These are phyloP conservation scores for Rhodeus uyekii DNA, from an alignment of 2,797 vertebrate genomes.

Conservation along the genomic window DNA sequence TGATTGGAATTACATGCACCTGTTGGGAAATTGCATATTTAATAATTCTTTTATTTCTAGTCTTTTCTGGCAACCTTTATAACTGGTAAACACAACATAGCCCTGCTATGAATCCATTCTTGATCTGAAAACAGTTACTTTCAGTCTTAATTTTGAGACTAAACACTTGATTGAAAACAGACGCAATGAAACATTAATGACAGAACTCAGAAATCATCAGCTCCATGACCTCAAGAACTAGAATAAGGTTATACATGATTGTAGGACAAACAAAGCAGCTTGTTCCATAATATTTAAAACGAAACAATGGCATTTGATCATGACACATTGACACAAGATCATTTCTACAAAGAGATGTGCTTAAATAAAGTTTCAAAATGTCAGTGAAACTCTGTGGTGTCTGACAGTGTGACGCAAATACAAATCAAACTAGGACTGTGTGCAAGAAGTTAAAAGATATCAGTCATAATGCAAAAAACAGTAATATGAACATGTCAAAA, in stretches of 20 bases:
- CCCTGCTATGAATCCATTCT: not conserved
- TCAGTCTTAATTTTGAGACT: not conserved
- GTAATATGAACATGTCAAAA: too few species aligned
- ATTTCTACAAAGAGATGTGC: not conserved
- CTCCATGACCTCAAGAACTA: conserved; percentile 8
- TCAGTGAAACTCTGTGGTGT: not conserved
- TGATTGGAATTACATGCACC: not conserved
- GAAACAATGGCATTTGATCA: conserved; percentile 1
- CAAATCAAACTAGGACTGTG: not conserved
- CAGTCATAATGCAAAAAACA: not conserved
- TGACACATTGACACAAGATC: conserved; percentile 21
- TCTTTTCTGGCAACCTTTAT: not conserved
- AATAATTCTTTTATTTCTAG: not conserved
- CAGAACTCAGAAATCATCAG: conserved; percentile 51
- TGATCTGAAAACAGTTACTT: not conserved
- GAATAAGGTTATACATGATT: conserved; percentile 39
- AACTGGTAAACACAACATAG: not conserved
- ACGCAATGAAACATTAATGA: conserved; percentile 44
- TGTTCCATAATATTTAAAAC: conserved; percentile 69
- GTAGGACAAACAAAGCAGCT: conserved; percentile 61
- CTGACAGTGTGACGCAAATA: not conserved
- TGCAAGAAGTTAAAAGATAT: not conserved
- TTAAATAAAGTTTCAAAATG: not conserved
- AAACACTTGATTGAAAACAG: conserved; percentile 23
- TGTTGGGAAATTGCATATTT: not conserved